Conservation (phyloP, 2,797 vertebrate genomes). For the Siniperca undulata region DNA sequence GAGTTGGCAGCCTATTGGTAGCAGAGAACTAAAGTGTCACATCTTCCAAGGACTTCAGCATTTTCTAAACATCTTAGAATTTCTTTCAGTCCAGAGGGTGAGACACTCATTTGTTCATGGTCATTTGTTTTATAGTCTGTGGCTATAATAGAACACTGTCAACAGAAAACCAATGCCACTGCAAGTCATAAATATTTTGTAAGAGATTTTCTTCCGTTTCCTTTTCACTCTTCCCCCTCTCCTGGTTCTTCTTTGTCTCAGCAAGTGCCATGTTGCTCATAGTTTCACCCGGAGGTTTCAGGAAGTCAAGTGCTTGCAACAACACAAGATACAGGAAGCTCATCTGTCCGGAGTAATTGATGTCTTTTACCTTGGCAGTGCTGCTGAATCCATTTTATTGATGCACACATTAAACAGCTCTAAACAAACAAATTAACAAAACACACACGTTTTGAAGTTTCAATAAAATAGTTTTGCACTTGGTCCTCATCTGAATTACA, state of each 20-base stretch:
- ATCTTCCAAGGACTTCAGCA: not conserved
- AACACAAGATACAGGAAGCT: not conserved
- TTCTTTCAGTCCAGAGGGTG: not conserved
- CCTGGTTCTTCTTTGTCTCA: not conserved
- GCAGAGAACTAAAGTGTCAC: not conserved
- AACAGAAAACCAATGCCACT: not conserved
- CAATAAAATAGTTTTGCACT: not conserved
- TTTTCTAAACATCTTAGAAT: not conserved
- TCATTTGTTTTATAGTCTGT: constrained; percentile 1
- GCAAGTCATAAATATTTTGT: not conserved
- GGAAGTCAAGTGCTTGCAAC: not conserved
- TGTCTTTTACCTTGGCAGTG: not conserved
- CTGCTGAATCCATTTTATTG: not conserved
- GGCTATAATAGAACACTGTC: not conserved
- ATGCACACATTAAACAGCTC: not conserved
- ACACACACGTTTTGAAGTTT: not conserved
- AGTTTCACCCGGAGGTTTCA: not conserved
- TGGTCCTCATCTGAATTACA: not conserved
- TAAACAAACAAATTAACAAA: not conserved
- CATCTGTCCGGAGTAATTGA: not conserved
- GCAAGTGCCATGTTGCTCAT: not conserved
- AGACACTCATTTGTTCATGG: constrained; percentile 3
- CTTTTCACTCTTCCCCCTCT: not conserved
- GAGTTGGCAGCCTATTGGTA: not conserved
- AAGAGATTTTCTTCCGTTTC: not conserved